A percentile compares a stretch with the other conserved stretches of the same genome.
Evolutionary conservation across 2,113 vertebrate species (phyloP).

Genomic region (Myrmecophaga tridactyla): DNA sequence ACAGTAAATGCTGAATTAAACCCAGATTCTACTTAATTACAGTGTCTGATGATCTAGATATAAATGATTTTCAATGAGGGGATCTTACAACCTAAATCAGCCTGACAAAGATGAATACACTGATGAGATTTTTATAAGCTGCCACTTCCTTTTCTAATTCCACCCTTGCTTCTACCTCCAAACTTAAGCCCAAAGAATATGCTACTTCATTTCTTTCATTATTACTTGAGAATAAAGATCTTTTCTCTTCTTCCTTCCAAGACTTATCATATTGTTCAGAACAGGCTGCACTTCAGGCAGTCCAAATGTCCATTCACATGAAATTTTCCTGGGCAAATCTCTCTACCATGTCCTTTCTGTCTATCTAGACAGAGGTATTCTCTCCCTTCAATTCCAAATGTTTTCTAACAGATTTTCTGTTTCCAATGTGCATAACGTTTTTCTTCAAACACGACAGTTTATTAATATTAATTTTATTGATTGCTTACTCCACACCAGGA

Average conservation of each 20-base stretch:
- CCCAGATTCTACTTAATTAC: neutral
- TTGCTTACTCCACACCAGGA: neutral
- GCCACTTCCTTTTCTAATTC: neutral
- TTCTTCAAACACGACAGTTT: neutral
- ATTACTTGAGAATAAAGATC: neutral
- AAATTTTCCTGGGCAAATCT: neutral
- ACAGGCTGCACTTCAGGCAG: neutral
- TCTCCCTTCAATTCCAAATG: neutral
- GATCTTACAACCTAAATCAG: neutral
- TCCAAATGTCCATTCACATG: neutral
- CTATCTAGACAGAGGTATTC: neutral
- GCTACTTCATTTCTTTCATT: neutral
- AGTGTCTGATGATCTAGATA: neutral
- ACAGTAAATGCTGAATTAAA: neutral
- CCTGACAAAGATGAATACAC: neutral
- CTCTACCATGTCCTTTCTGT: neutral
- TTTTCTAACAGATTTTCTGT: slow-evolving; percentile 3
- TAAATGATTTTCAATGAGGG: neutral
- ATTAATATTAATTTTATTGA: neutral
- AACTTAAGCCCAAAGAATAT: neutral
- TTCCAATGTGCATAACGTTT: neutral
- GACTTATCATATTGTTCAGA: neutral
- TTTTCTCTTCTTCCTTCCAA: neutral
- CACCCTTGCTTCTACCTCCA: neutral
- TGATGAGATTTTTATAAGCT: neutral